These are phyloP conservation scores for Apostichopus californicus DNA, from an alignment of 35 echinoderm and acorn worm species.

Conservation along the genomic window DNA sequence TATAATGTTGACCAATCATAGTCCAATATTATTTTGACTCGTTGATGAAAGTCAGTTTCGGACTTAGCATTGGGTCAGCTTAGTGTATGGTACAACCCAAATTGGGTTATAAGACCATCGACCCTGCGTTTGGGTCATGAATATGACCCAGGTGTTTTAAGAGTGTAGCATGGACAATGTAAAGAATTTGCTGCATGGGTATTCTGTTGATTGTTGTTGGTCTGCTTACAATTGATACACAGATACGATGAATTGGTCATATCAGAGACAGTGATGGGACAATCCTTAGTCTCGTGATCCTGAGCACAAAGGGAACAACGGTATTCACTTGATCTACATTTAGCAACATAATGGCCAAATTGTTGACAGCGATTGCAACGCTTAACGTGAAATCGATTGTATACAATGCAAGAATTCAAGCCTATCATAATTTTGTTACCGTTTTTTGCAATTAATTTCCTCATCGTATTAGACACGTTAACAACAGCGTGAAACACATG, in stretches of 20 bases:
- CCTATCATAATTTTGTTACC: not conserved
- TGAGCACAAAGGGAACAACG: not conserved
- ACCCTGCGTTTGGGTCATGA: too few species aligned
- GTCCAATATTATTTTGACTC: too few species aligned
- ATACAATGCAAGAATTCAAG: not conserved
- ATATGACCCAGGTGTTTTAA: too few species aligned
- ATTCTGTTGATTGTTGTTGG: too few species aligned
- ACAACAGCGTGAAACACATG: not conserved
- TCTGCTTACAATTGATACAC: too few species aligned
- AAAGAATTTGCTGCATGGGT: not conserved
- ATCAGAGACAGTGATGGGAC: not conserved
- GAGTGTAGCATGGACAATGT: not conserved
- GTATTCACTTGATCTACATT: not conserved
- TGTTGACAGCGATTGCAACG: conserved; percentile 1
- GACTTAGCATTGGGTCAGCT: too few species aligned
- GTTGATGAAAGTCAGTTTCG: too few species aligned
- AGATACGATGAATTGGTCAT: not conserved
- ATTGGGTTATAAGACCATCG: too few species aligned
- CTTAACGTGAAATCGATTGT: not conserved
- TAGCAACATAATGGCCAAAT: conserved; percentile 11
- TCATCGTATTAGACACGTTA: not conserved
- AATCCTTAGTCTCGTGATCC: not conserved
- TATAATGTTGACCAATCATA: too few species aligned
- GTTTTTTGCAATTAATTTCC: not conserved
- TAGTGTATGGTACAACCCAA: too few species aligned